Conservation (phyloP, 2,113 vertebrate species). For the Verasper variegatus region DNA sequence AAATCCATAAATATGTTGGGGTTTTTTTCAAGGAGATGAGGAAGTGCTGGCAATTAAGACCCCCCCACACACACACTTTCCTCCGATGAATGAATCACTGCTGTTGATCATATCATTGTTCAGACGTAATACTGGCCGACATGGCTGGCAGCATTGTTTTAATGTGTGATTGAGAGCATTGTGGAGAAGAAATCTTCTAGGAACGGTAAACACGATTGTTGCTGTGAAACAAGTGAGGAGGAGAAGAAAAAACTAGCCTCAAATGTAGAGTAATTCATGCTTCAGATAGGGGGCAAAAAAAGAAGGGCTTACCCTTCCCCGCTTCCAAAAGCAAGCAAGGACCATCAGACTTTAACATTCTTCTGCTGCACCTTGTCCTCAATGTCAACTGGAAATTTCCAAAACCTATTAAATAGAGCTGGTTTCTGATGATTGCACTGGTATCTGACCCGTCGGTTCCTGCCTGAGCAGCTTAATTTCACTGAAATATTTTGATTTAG, state of each 20-base stretch:
- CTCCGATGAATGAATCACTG: slow-evolving; percentile 68
- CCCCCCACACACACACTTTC: slow-evolving; percentile 17
- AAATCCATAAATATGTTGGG: slow-evolving; percentile 76
- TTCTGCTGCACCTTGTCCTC: slow-evolving; percentile 10
- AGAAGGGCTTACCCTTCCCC: slow-evolving; percentile 16
- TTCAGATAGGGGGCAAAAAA: slow-evolving; percentile 39
- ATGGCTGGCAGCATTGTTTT: slow-evolving; percentile 57
- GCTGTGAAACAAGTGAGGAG: slow-evolving; percentile 39
- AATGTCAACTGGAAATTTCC: slow-evolving; percentile 28
- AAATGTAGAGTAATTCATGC: slow-evolving; percentile 36
- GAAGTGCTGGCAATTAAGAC: slow-evolving; percentile 81
- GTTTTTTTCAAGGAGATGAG: slow-evolving; percentile 66
- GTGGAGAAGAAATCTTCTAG: slow-evolving; percentile 57
- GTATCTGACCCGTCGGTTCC: slow-evolving; percentile 31
- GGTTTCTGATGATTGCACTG: slow-evolving; percentile 27
- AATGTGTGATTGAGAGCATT: slow-evolving; percentile 77
- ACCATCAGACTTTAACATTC: slow-evolving; percentile 23
- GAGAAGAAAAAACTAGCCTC: slow-evolving; percentile 48
- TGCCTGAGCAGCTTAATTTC: slow-evolving; percentile 29
- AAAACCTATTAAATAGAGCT: slow-evolving; percentile 35
- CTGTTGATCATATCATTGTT: slow-evolving; percentile 85
- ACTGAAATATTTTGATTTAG: slow-evolving; percentile 51
- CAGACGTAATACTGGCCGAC: slow-evolving; percentile 66
- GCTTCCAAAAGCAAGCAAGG: slow-evolving; percentile 20
- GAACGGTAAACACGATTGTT: slow-evolving; percentile 61